Evolutionary conservation across 2,888 invertebrate species (phyloP).

Genomic region (Limenitis camilla): DNA sequence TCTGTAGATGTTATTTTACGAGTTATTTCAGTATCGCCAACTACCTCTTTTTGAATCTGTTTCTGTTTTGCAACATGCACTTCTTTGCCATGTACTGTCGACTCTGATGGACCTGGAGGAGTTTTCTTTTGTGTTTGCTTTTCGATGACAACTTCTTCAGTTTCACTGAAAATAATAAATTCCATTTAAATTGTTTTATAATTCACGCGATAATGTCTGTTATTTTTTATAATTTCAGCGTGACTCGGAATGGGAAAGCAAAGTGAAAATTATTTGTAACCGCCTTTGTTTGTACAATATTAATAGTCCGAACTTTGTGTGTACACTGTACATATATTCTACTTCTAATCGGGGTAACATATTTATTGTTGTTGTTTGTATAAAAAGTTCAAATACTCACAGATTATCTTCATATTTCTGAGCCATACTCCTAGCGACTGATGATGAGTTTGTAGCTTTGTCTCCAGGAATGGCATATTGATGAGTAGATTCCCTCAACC

Average conservation of each 20-base stretch:
- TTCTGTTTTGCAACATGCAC: constrained; percentile 90
- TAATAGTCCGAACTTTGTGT: too few relatives aligned
- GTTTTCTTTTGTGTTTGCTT: constrained; percentile 66
- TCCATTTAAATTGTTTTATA: too few relatives aligned
- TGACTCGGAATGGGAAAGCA: too few relatives aligned
- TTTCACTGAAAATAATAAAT: constrained; percentile 69
- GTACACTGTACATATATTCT: too few relatives aligned
- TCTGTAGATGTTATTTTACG: constrained; percentile 94
- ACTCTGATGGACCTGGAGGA: constrained; percentile 85
- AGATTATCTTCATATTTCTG: constrained; percentile 87
- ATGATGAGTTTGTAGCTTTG: constrained; percentile 79
- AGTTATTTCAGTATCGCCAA: constrained; percentile 91
- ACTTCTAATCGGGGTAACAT: too few relatives aligned
- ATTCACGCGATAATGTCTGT: too few relatives aligned
- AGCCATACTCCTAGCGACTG: constrained; percentile 90
- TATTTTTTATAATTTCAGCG: too few relatives aligned
- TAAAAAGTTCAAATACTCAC: too few relatives aligned
- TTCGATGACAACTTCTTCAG: constrained; percentile 70
- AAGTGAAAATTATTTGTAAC: too few relatives aligned
- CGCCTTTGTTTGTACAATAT: too few relatives aligned
- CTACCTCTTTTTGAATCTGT: constrained; percentile 90
- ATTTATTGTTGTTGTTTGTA: too few relatives aligned
- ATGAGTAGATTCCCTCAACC: constrained; percentile 83
- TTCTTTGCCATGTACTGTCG: constrained; percentile 90
- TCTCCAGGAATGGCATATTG: constrained; percentile 91